phyloP scores from a whole-genome alignment of 2,797 vertebrate species.

The Heteromormyrus szaboi region DNA sequence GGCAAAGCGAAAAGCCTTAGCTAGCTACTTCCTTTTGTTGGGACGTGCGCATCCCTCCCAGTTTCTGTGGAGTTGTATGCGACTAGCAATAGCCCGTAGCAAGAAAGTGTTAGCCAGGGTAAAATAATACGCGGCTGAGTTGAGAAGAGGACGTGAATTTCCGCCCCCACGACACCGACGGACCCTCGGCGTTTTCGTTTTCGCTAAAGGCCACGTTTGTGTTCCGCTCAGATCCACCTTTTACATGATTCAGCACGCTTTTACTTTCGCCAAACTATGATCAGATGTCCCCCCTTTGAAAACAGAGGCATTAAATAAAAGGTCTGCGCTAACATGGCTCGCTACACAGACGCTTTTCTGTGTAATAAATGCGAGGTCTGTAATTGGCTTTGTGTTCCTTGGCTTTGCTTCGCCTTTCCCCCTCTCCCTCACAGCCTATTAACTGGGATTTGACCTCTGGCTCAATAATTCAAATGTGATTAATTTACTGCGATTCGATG shows the following conservation, averaged over 20 bases:
- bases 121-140: not conserved
- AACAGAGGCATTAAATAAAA: not conserved
- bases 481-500: conserved; percentile 50
- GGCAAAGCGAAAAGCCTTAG: conserved; percentile 56
- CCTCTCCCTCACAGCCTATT: conserved; percentile 17
- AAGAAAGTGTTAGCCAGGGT: not conserved
- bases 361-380: not conserved
- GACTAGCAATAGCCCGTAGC: not conserved
- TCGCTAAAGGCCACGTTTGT: conserved; percentile 25
- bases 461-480: conserved; percentile 59
- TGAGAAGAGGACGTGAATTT: not conserved
- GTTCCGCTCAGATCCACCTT: conserved; percentile 49
- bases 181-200: not conserved
- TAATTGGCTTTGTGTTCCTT: conserved; percentile 3
- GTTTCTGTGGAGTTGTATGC: not conserved
- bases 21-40: conserved; percentile 56
- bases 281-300: not conserved
- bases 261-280: conserved; percentile 10
- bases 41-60: conserved; percentile 40
- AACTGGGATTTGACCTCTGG: conserved; percentile 53
- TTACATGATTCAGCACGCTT: conserved; percentile 40
- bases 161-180: not conserved
- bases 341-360: not conserved
- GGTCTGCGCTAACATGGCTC: not conserved
- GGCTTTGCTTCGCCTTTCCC: conserved; percentile 8